These are phyloP conservation scores for Rambutsinella grinnellia DNA, from an alignment of 2,888 invertebrate genomes.

Conservation along the genomic window DNA sequence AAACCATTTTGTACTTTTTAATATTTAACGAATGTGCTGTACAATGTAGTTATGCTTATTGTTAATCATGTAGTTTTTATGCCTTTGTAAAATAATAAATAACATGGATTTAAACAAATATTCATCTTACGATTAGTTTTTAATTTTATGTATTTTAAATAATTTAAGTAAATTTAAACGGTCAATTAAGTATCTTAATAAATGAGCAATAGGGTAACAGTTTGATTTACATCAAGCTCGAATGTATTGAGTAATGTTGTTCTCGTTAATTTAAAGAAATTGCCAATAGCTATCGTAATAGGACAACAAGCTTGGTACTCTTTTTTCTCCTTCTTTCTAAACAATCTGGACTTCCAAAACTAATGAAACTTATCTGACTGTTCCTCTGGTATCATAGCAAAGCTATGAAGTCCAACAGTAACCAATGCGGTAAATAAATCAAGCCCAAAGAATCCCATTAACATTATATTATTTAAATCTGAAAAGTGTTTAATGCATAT, in stretches of 20 bases:
- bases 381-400: constrained; percentile 3
- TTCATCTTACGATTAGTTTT: too few relatives aligned
- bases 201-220: too few relatives aligned
- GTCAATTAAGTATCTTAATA: too few relatives aligned
- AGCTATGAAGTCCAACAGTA: not conserved
- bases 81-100: too few relatives aligned
- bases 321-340: not conserved
- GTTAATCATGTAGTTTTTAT: too few relatives aligned
- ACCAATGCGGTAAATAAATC: not conserved
- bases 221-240: not conserved
- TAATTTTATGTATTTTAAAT: too few relatives aligned
- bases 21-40: too few relatives aligned
- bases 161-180: too few relatives aligned
- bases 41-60: too few relatives aligned
- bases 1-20: too few relatives aligned
- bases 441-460: not conserved
- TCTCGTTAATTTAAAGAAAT: not conserved
- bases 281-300: not conserved
- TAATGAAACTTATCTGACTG: not conserved
- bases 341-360: not conserved
- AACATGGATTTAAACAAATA: too few relatives aligned
- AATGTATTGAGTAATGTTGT: not conserved
- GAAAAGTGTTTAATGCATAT: not conserved
- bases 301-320: not conserved
- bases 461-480: not conserved